Percentiles rank a stretch among this genome's conserved stretches.
phyloP scores from a whole-genome alignment of 2,113 vertebrate species.

The Axis porcinus region DNA sequence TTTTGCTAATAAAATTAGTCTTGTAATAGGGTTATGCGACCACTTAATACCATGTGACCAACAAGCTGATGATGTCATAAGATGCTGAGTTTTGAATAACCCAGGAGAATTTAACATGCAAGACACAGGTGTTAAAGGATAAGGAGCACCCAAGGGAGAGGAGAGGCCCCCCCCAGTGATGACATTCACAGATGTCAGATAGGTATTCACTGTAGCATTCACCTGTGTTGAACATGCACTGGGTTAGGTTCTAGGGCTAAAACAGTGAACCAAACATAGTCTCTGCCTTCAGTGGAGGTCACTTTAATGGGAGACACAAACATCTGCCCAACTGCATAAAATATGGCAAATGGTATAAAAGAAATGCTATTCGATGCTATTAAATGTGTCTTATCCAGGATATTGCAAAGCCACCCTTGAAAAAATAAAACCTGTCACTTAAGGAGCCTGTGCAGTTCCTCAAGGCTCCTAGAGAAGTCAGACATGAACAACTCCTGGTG shows the following conservation, averaged over 20 bases:
- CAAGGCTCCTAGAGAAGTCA: background rate
- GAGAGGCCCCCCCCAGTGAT: background rate
- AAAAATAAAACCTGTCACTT: background rate
- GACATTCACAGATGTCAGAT: background rate
- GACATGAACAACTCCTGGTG: background rate
- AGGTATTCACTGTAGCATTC: background rate
- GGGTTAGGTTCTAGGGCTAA: background rate
- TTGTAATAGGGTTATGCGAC: background rate
- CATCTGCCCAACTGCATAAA: background rate
- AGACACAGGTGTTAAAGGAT: background rate
- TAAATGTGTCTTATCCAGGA: background rate
- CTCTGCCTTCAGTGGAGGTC: background rate
- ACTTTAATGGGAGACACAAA: background rate
- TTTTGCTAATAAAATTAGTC: background rate
- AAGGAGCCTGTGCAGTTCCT: background rate
- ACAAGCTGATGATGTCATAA: background rate
- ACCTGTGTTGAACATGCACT: background rate
- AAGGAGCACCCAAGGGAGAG: background rate
- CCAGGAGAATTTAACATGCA: background rate
- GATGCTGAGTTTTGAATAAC: constrained; percentile 1
- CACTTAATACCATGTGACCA: background rate
- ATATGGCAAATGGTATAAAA: background rate
- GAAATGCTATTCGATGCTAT: background rate
- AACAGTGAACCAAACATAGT: background rate
- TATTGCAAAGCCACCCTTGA: background rate